Evolutionary conservation across 2,888 invertebrate species (phyloP).

Genomic region (Bellardia pandia): DNA sequence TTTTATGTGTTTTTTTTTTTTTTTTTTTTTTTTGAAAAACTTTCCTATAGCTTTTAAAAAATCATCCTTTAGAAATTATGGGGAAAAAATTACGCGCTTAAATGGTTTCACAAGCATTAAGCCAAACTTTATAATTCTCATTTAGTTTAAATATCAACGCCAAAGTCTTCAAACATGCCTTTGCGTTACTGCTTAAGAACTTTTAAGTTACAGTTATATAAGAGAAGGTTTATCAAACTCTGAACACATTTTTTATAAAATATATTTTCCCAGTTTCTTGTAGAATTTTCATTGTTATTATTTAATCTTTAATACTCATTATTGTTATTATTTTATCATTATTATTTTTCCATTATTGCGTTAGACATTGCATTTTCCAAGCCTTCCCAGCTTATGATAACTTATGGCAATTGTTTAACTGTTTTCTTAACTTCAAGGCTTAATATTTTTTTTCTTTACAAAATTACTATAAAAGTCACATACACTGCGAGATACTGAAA

Average conservation of each 20-base stretch:
- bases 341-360: slow-evolving; percentile 1
- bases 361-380: not conserved
- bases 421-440: not conserved
- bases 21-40: too few species aligned
- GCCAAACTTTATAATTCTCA: not conserved
- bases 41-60: too few species aligned
- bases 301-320: not conserved
- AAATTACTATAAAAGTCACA: slow-evolving; percentile 25
- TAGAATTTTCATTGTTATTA: not conserved
- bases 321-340: slow-evolving; percentile 6
- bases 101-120: too few species aligned
- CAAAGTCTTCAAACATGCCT: too few species aligned
- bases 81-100: too few species aligned
- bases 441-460: not conserved
- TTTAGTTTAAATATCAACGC: not conserved
- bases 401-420: slow-evolving; percentile 41
- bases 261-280: too few species aligned
- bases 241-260: too few species aligned
- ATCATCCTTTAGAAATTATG: too few species aligned
- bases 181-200: too few species aligned
- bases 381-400: slow-evolving; percentile 36
- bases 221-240: too few species aligned
- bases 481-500: slow-evolving; percentile 1
- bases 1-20: too few species aligned
- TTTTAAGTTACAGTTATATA: too few species aligned